Base-by-base conservation (phyloP, 2,113 vertebrate genomes). In the Fulica atra region DNA sequence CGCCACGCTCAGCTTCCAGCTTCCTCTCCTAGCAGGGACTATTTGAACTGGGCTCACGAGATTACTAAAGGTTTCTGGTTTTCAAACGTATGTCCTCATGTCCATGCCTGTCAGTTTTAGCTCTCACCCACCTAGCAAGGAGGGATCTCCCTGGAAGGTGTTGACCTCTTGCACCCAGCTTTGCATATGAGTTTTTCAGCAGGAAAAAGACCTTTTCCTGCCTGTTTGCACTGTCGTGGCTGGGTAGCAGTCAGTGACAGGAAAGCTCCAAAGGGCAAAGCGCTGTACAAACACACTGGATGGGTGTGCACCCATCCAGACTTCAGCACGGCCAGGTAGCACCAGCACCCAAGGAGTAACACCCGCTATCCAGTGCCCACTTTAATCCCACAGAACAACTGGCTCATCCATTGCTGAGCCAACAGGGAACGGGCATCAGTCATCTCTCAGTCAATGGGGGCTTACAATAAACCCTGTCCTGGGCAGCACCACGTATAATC, bases 1-100 rank as follows among this genome's bases (percentile, higher is more conserved):
- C 54, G n/a, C 19, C 54, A 16, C 1, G 13, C 72, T 64, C 65
- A 9, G 36, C 31, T 64, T 82, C 35, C 77, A 64, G 35, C 50
- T 44, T 70, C 2, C 4, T 29, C 42, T 82, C 64, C 31, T 36
- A 11, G 26, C 61, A 81, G 25, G 42, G 12, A 57, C 81, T 85
- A 1, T 46, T 85, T 72, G 89, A 94, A 94, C 85, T 36, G 63
- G 85, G 48, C 90, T 93, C 93, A 61, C 7, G 79, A 91, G 96
- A 89, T 19, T 56, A 60, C 53, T 71, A 3, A 6, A 71, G 16
- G 21, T 89, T 24, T n/a, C 3, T 2, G 5, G 24, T 60, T 89
- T 84, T 66, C 1, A 31, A 77, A 59, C 6, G 6, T 4, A 50
- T 9, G 19, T 36, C 60, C 50, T 5, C 4, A 60, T 81, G 51